These are phyloP conservation scores for Phymorhynchus buccinoides DNA, from an alignment of 1,140 invertebrate genomes.

Conservation along the genomic window DNA sequence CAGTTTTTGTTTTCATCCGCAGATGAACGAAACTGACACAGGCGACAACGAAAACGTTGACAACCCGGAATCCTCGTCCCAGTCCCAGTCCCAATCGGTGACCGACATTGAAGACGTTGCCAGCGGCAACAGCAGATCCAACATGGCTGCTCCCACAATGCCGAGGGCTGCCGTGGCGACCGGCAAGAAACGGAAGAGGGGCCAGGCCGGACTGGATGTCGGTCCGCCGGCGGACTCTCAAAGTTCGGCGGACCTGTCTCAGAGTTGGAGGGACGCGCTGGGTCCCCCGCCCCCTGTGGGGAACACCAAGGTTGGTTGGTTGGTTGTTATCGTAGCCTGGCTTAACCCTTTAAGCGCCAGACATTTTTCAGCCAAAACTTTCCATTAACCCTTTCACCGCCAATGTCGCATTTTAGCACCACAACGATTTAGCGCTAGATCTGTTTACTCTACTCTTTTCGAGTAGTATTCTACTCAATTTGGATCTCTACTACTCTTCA, in stretches of 20 bases:
- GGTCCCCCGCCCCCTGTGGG: slow-evolving; percentile 87
- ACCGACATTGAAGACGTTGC: slow-evolving; percentile 69
- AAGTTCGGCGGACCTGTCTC: slow-evolving; percentile 66
- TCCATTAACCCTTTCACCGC: no score
- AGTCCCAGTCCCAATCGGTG: slow-evolving; percentile 44
- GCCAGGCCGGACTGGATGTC: slow-evolving; percentile 43
- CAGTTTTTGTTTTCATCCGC: no score
- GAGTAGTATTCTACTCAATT: no score
- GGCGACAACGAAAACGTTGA: slow-evolving; percentile 1
- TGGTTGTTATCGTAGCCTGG: slow-evolving; percentile 54
- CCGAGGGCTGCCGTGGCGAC: slow-evolving; percentile 50
- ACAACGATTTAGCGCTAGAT: no score
- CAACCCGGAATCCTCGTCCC: background rate
- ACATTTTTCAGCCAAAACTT: no score
- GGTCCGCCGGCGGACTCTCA: slow-evolving; percentile 52
- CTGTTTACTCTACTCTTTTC: no score
- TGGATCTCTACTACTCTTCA: no score
- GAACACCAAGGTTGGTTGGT: slow-evolving; percentile 79
- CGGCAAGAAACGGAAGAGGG: slow-evolving; percentile 66
- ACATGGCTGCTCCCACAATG: slow-evolving; percentile 1
- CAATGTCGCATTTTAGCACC: no score
- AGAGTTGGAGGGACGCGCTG: slow-evolving; percentile 88
- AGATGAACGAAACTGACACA: background rate
- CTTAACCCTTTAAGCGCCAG: no score
- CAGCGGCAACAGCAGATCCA: slow-evolving; percentile 59